These are phyloP conservation scores for Athene cunicularia DNA, from an alignment of 2,113 vertebrate genomes.

Conservation along the genomic window DNA sequence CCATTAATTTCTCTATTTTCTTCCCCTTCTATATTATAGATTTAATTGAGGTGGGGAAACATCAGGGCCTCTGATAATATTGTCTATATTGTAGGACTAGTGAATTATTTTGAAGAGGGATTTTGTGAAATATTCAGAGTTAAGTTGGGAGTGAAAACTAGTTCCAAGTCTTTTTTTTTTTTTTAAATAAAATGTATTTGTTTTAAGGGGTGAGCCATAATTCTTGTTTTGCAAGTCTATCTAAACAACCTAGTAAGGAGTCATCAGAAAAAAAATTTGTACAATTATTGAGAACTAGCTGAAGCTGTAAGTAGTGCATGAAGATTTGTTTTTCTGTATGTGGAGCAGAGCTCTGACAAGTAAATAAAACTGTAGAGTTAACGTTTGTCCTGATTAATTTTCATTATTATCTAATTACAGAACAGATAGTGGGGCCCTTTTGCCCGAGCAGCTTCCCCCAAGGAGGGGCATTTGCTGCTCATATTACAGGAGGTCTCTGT, in stretches of 20 bases:
- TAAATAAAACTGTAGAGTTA: neutral
- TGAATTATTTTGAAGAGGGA: neutral
- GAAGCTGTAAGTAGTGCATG: neutral
- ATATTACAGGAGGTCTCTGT: neutral
- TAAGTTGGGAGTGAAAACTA: neutral
- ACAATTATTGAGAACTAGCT: neutral
- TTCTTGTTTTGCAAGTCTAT: neutral
- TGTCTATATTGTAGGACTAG: too few species aligned
- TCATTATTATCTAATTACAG: neutral
- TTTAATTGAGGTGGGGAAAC: neutral
- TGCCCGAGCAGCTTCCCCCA: neutral
- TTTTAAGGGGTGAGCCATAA: neutral
- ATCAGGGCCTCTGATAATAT: neutral
- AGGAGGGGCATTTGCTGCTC: neutral
- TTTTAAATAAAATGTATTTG: neutral
- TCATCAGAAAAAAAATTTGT: neutral
- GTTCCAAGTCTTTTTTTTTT: neutral
- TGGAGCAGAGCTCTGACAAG: neutral
- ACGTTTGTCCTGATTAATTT: neutral
- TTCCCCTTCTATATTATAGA: neutral
- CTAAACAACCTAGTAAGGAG: neutral
- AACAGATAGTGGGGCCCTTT: neutral
- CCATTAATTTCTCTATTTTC: neutral
- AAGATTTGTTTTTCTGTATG: neutral
- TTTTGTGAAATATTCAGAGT: neutral